Evolutionary conservation across 2,797 vertebrate species (phyloP).

Genomic region (Selene dorsalis): DNA sequence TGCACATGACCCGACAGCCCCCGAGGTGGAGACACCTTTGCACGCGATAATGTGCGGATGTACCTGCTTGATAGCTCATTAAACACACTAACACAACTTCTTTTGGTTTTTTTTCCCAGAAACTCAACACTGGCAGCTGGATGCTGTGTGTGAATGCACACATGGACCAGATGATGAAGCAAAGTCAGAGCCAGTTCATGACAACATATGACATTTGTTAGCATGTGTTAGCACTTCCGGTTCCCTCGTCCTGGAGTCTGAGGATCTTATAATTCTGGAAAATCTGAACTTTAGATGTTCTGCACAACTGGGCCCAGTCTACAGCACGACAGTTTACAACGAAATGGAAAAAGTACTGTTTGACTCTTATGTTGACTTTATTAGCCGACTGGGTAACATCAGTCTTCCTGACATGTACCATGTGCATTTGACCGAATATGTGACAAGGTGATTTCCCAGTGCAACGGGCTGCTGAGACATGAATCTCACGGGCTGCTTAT

Average conservation of each 20-base stretch:
- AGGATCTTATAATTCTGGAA: too few relatives aligned
- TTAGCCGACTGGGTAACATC: constrained; percentile 17
- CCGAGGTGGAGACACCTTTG: constrained; percentile 4
- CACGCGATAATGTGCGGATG: background rate
- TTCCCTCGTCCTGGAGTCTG: too few relatives aligned
- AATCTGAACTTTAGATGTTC: too few relatives aligned
- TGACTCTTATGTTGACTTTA: constrained; percentile 37
- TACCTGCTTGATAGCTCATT: background rate
- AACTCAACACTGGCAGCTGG: background rate
- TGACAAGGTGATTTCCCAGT: constrained; percentile 49
- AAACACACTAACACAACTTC: background rate
- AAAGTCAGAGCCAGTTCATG: background rate
- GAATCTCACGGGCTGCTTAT: constrained; percentile 51
- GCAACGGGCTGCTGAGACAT: constrained; percentile 14
- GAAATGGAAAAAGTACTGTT: background rate
- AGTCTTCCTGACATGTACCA: constrained; percentile 22
- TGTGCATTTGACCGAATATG: constrained; percentile 27
- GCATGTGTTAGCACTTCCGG: too few relatives aligned
- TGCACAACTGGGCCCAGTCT: background rate
- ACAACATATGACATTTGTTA: background rate
- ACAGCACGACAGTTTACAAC: background rate
- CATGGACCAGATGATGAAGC: background rate
- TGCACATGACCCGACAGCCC: constrained; percentile 49
- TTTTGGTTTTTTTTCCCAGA: background rate
- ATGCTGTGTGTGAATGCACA: background rate